Conservation (phyloP, 2,888 invertebrate genomes). For the Acanthosepion lycidas region DNA sequence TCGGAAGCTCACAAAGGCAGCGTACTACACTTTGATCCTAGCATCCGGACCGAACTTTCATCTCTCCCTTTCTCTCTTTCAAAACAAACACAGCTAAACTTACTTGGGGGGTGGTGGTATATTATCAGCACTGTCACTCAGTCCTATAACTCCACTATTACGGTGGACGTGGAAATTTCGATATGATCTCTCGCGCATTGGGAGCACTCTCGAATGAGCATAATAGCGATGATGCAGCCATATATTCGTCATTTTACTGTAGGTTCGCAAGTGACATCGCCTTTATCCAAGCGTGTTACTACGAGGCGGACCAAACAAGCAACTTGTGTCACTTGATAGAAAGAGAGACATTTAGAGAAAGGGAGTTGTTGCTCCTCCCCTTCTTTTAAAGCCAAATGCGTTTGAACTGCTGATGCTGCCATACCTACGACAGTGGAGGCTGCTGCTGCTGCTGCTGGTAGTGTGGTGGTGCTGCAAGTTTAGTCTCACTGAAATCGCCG, state of each 20-base stretch:
- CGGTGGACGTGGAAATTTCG: slow-evolving; percentile 58
- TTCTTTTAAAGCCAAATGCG: not conserved
- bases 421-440: no score
- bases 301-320: not conserved
- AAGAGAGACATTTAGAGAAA: not conserved
- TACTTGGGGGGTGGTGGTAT: slow-evolving; percentile 69
- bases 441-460: not conserved
- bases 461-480: not conserved
- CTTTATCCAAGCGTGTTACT: slow-evolving; percentile 3
- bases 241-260: slow-evolving; percentile 51
- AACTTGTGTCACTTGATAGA: not conserved
- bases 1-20: no score
- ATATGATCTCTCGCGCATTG: slow-evolving; percentile 51
- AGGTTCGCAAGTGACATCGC: not conserved
- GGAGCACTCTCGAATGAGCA: slow-evolving; percentile 37
- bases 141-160: slow-evolving; percentile 64
- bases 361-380: not conserved
- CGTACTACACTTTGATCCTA: no score
- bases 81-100: slow-evolving; percentile 56
- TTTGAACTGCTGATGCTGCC: not conserved
- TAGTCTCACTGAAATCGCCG: not conserved
- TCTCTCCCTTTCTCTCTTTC: no score
- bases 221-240: slow-evolving; percentile 56
- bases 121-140: slow-evolving; percentile 63
- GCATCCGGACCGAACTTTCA: no score